phyloP scores from a whole-genome alignment of 2,113 vertebrate species.

The Macquaria australasica region DNA sequence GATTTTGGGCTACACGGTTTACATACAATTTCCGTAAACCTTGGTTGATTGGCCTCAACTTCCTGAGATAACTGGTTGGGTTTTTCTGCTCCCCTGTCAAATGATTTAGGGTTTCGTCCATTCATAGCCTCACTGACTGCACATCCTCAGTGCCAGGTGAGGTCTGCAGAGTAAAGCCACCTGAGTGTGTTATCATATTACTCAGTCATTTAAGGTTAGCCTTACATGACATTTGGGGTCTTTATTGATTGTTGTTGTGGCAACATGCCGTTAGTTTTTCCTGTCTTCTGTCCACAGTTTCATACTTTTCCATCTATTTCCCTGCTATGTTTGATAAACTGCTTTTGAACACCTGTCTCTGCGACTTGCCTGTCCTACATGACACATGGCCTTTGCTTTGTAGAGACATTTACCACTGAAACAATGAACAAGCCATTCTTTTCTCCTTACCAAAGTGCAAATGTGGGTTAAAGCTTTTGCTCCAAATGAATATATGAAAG shows the following conservation, averaged over 20 bases:
- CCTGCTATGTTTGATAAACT: background rate
- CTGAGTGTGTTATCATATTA: background rate
- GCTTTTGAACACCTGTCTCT: background rate
- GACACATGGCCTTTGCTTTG: slow-evolving; percentile 35
- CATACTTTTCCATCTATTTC: slow-evolving; percentile 4
- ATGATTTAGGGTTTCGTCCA: background rate
- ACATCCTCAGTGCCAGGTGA: background rate
- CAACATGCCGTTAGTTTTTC: background rate
- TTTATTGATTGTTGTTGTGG: background rate
- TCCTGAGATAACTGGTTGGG: background rate
- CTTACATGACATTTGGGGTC: slow-evolving; percentile 3
- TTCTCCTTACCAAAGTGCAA: background rate
- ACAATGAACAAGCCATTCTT: background rate
- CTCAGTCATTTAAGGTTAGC: background rate
- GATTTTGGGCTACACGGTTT: background rate
- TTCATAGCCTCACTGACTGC: background rate
- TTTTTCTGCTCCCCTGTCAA: background rate
- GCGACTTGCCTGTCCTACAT: background rate
- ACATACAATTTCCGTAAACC: background rate
- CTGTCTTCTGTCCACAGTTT: slow-evolving; percentile 2
- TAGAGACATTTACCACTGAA: background rate
- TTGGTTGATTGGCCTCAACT: background rate
- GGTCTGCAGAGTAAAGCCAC: background rate
- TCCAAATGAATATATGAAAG: background rate
- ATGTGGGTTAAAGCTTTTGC: background rate